phyloP scores from a whole-genome alignment of 1,140 invertebrate species.

The Drosophila parabipectinata region DNA sequence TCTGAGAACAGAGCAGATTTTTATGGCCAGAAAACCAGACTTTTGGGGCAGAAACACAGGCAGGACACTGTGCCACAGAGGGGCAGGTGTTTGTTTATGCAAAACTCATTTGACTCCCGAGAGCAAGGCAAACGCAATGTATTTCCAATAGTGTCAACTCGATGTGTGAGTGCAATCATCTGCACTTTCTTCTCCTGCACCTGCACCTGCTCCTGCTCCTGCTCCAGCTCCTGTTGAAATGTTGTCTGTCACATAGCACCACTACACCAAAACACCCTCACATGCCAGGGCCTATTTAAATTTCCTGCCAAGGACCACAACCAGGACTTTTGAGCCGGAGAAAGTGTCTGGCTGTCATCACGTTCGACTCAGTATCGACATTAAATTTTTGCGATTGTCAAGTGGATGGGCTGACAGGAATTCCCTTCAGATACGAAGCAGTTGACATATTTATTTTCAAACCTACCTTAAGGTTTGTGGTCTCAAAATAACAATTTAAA shows the following conservation, averaged over 20 bases:
- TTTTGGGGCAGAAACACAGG: not conserved
- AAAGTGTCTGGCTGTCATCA: conserved; percentile 21
- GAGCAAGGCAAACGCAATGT: conserved; percentile 53
- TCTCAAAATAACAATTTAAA: not conserved
- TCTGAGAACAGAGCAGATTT: conserved; percentile 26
- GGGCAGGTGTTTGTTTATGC: conserved; percentile 57
- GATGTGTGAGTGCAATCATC: conserved; percentile 37
- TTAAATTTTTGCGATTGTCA: conserved; percentile 24
- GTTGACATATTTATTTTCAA: not conserved
- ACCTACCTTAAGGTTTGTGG: not conserved
- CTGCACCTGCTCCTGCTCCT: not conserved
- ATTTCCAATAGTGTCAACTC: conserved; percentile 57
- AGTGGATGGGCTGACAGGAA: conserved; percentile 11
- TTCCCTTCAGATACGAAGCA: conserved; percentile 1
- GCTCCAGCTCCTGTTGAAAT: conserved; percentile 15
- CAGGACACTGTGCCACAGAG: not conserved
- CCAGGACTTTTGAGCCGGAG: not conserved
- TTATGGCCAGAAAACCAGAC: not conserved
- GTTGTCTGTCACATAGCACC: conserved; percentile 17
- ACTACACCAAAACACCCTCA: not conserved
- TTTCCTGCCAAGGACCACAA: conserved; percentile 7
- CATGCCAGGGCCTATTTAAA: conserved; percentile 28
- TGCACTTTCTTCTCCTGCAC: conserved; percentile 18
- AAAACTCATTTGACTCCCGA: conserved; percentile 70
- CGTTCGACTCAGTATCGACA: conserved; percentile 24